Conservation (phyloP, 1,140 invertebrate species). For the Macrocentrus cingulum region DNA sequence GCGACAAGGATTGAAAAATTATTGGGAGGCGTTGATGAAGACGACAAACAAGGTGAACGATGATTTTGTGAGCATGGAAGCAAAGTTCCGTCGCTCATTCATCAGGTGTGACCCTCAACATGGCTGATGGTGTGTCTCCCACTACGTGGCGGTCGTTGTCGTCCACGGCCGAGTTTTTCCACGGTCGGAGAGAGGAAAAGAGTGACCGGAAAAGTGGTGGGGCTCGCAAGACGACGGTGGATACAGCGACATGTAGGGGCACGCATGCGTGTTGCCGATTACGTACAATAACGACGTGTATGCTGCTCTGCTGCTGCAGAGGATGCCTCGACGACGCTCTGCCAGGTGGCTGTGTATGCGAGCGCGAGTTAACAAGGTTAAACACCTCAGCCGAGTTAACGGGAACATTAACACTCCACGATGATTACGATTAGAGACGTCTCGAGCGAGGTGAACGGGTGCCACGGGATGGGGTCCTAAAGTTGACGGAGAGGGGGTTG, state of each 20-base stretch:
- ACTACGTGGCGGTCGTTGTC: slow-evolving; percentile 33
- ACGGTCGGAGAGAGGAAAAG: slow-evolving; percentile 9
- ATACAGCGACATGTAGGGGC: slow-evolving; percentile 5
- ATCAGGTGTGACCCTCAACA: slow-evolving; percentile 42
- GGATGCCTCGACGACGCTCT: slow-evolving; percentile 9
- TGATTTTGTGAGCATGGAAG: slow-evolving; percentile 33
- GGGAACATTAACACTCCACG: slow-evolving; percentile 58
- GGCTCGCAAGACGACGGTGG: neutral
- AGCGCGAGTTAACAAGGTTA: slow-evolving; percentile 58
- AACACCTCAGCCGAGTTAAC: slow-evolving; percentile 59
- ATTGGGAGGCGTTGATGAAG: neutral
- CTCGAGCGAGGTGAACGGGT: slow-evolving; percentile 36
- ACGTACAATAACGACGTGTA: neutral
- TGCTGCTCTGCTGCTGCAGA: slow-evolving; percentile 13
- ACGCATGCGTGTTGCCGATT: slow-evolving; percentile 28
- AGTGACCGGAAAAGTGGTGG: slow-evolving; percentile 14
- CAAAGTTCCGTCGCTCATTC: slow-evolving; percentile 44
- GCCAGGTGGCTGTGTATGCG: slow-evolving; percentile 23
- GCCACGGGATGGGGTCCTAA: slow-evolving; percentile 1
- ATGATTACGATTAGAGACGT: slow-evolving; percentile 59
- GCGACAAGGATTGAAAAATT: neutral
- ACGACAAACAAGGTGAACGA: slow-evolving; percentile 3
- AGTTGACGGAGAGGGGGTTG: neutral
- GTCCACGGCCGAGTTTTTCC: slow-evolving; percentile 6
- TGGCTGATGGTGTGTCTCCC: slow-evolving; percentile 34